phyloP scores from a whole-genome alignment of 2,113 vertebrate genomes.

The Calonectris borealis region DNA sequence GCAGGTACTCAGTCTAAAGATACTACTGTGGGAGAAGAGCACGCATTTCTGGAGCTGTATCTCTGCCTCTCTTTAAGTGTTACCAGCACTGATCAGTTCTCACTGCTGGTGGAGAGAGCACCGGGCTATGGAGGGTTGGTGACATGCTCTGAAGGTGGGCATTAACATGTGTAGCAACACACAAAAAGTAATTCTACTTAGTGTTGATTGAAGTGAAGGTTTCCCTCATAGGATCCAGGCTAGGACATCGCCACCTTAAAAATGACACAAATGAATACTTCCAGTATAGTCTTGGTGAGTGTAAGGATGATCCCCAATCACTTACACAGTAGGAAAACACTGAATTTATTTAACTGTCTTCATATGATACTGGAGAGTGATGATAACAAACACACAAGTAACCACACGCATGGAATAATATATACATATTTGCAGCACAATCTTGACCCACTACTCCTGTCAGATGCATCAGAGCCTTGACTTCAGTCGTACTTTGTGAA shows the following conservation, averaged over 20 bases:
- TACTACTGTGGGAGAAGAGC: background rate
- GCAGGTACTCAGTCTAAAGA: background rate
- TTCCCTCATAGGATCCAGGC: background rate
- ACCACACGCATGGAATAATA: background rate
- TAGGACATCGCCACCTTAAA: background rate
- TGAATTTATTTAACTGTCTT: background rate
- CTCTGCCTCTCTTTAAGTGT: background rate
- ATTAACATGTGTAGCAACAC: background rate
- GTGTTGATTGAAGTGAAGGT: background rate
- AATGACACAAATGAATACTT: background rate
- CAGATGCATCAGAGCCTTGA: background rate
- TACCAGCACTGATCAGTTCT: background rate
- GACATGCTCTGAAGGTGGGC: background rate
- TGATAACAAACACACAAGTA: background rate
- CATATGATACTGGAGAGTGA: background rate
- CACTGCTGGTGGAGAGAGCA: background rate
- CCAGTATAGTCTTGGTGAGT: background rate
- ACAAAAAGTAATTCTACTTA: background rate
- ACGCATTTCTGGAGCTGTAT: background rate
- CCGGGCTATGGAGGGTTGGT: background rate
- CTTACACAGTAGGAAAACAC: background rate
- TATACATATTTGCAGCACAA: background rate
- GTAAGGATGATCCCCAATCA: background rate
- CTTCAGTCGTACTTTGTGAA: background rate
- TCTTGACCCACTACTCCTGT: background rate